Evolutionary conservation across 2,797 vertebrate genomes (phyloP).

Genomic region (Valencia hispanica): DNA sequence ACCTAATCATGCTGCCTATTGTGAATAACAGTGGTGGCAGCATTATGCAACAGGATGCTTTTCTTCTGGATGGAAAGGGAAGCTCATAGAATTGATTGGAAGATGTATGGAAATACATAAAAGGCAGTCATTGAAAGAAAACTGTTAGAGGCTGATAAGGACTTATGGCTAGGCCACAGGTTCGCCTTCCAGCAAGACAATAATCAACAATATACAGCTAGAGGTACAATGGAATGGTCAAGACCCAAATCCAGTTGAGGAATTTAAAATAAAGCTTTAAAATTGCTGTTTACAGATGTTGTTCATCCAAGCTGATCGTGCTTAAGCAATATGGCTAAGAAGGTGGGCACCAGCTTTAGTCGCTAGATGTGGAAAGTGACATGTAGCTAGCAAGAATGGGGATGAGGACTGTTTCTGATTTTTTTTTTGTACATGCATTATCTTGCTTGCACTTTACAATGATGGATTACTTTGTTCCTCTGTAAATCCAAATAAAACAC

Average conservation of each 20-base stretch:
- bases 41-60: neutral
- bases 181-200: neutral
- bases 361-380: neutral
- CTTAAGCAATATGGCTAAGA: neutral
- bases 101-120: neutral
- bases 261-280: neutral
- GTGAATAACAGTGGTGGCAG: neutral
- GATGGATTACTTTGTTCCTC: neutral
- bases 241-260: neutral
- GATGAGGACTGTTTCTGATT: neutral
- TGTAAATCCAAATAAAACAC: neutral
- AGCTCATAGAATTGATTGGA: neutral
- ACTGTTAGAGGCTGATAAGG: neutral
- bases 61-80: neutral
- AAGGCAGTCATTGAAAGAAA: neutral
- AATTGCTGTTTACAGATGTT: neutral
- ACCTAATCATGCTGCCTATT: neutral
- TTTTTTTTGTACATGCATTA: too few species aligned
- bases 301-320: neutral
- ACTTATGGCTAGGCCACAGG: neutral
- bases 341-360: neutral
- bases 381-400: neutral
- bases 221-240: neutral
- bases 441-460: neutral
- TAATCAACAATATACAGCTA: neutral